Conservation (phyloP, 2,797 vertebrate genomes). For the Bovichtus diacanthus region DNA sequence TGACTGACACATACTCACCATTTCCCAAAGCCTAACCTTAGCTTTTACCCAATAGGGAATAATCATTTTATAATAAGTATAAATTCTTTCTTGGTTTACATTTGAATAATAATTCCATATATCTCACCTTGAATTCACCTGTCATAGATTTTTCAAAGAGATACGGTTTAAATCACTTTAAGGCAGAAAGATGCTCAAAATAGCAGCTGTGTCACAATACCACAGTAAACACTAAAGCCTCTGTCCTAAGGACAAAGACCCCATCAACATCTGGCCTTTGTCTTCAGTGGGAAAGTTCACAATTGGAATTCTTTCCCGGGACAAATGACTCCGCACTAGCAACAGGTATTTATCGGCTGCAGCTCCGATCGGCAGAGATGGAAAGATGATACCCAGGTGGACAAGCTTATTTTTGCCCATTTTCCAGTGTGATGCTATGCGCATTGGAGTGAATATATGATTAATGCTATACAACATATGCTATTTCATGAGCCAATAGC, state of each 20-base stretch:
- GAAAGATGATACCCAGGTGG: too few species aligned
- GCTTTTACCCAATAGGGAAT: not conserved
- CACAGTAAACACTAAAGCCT: not conserved
- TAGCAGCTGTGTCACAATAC: not conserved
- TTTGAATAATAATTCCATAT: not conserved
- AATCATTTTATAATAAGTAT: not conserved
- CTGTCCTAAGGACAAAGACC: too few species aligned
- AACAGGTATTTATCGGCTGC: too few species aligned
- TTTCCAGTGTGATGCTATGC: too few species aligned
- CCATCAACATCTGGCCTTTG: too few species aligned
- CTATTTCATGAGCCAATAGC: not conserved
- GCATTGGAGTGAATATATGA: too few species aligned
- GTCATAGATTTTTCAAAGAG: too few species aligned
- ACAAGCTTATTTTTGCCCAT: not conserved
- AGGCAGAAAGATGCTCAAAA: not conserved
- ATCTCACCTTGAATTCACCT: not conserved
- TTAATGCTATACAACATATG: too few species aligned
- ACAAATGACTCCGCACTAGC: too few species aligned
- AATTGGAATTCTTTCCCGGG: too few species aligned
- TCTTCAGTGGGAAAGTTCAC: too few species aligned
- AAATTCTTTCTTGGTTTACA: not conserved
- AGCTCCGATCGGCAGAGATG: too few species aligned
- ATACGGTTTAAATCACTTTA: not conserved
- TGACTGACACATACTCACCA: not conserved
- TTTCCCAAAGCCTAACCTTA: not conserved